Percentiles rank a stretch among this genome's conserved stretches.
phyloP scores from a whole-genome alignment of 2,888 invertebrate species.

The Meghimatium bilineatum region DNA sequence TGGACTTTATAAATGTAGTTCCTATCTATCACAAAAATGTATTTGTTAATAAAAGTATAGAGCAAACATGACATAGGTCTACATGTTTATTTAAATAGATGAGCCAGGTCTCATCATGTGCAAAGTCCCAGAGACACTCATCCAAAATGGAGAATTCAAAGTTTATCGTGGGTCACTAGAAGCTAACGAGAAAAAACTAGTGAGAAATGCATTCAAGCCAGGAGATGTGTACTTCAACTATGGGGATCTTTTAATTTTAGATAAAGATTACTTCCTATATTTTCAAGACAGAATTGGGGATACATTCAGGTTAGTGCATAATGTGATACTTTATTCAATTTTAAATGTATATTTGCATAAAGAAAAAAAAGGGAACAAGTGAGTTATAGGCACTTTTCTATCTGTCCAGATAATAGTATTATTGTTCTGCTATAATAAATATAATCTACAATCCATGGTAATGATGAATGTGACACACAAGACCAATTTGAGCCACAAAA shows the following conservation, averaged over 20 bases:
- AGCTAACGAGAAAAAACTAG: conserved; percentile 86
- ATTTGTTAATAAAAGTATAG: no score
- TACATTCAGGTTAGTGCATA: conserved; percentile 63
- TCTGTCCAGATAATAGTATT: no score
- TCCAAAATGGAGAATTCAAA: conserved; percentile 80
- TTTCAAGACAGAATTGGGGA: conserved; percentile 68
- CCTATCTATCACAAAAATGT: no score
- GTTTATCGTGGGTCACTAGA: conserved; percentile 84
- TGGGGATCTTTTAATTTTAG: conserved; percentile 62
- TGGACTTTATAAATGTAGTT: no score
- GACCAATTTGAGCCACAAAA: no score
- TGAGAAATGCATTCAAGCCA: conserved; percentile 88
- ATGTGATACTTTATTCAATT: not conserved
- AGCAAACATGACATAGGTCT: not conserved
- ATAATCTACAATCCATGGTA: no score
- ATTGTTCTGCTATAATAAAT: no score
- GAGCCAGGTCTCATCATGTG: conserved; percentile 68
- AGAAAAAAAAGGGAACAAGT: no score
- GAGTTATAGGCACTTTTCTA: no score
- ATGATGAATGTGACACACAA: no score
- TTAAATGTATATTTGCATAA: no score
- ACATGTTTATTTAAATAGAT: conserved; percentile 51
- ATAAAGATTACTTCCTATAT: conserved; percentile 64
- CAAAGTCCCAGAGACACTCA: conserved; percentile 51
- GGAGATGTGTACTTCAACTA: conserved; percentile 82